Base-by-base conservation (phyloP, 2,797 vertebrate genomes). In the Sebastes kiyomatsui region DNA sequence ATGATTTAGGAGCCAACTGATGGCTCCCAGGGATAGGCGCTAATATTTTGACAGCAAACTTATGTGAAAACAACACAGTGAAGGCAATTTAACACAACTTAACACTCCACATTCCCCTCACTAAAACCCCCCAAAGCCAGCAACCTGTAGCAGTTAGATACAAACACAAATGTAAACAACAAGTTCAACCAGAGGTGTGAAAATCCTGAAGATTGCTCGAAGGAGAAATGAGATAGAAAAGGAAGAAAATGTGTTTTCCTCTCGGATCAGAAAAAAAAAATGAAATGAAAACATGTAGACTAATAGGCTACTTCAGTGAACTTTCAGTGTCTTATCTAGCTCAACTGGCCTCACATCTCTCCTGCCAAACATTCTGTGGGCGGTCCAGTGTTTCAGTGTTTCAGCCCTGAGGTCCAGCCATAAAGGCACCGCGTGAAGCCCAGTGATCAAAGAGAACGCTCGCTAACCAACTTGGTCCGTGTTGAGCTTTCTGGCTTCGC, bases 381-480 rank as follows among this genome's bases (percentile, higher is more conserved):
- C 82, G 69, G 86, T 70, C 75, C 38, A 42, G 38, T 42, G 38
- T 42, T 42, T 42, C 82, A 59, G 58, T 46, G 68, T 86, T 90
- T 82, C 74, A 80, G 80, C 77, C 55, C 71, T 18, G 64, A 85
- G 79, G 86, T 88, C 64, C 84, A 77, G 84, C 74, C 77, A 72
- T 78, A 71, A 79, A 77, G 77, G 85, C 90, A 74, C 91, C 49
- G 9, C 76, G 52, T 68, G 87, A 79, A 74, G 59, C 69, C 79
- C 82, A 35, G 55, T 62, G 90, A 94, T 94, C 92, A 93, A 94
- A 94, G 91, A 79, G 67, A 78, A 83, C 27, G 23, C 70, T 75
- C 82, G 46, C 89, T 49, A 64, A 82, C 82, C 58, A 23, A 72
- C 38, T 20, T 25, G 65, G 83, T 67, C 75, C 72, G n/a, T 72